These are phyloP conservation scores for Istiophorus platypterus DNA, from an alignment of 2,113 vertebrate species.

Conservation along the genomic window DNA sequence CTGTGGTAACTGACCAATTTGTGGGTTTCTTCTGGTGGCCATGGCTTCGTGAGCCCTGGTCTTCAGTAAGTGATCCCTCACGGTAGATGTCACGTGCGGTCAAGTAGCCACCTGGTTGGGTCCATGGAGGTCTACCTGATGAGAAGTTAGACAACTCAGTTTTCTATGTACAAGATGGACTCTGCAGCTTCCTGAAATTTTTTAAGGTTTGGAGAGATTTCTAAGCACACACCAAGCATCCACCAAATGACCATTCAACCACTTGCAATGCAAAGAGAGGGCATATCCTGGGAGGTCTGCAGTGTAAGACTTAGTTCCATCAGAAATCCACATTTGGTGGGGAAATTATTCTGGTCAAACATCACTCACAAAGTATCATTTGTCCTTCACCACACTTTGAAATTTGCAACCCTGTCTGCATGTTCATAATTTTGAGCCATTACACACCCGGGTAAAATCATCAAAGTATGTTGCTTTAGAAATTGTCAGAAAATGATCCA, in stretches of 20 bases:
- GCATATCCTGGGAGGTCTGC: conserved; percentile 67
- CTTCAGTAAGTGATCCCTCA: conserved; percentile 70
- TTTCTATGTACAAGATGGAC: conserved; percentile 50
- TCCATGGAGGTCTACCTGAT: conserved; percentile 50
- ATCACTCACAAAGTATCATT: conserved; percentile 59
- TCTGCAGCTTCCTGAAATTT: conserved; percentile 39
- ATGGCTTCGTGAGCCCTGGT: conserved; percentile 62
- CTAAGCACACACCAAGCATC: conserved; percentile 26
- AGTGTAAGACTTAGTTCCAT: conserved; percentile 19
- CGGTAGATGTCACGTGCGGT: conserved; percentile 70
- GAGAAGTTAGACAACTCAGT: conserved; percentile 38
- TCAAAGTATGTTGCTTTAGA: conserved; percentile 53
- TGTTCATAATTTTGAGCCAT: conserved; percentile 47
- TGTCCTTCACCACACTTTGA: conserved; percentile 55
- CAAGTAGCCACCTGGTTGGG: conserved; percentile 67
- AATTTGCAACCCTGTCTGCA: conserved; percentile 43
- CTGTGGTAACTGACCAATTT: conserved; percentile 81
- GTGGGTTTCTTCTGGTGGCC: conserved; percentile 74
- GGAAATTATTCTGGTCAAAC: conserved; percentile 62
- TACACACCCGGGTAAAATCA: conserved; percentile 54
- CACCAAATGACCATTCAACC: conserved; percentile 14
- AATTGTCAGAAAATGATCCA: conserved; percentile 37
- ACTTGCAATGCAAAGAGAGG: conserved; percentile 35
- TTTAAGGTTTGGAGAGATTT: conserved; percentile 46
- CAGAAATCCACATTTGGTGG: conserved; percentile 62